These are phyloP conservation scores for Blera fallax DNA, from an alignment of 2,888 invertebrate species.

Conservation along the genomic window DNA sequence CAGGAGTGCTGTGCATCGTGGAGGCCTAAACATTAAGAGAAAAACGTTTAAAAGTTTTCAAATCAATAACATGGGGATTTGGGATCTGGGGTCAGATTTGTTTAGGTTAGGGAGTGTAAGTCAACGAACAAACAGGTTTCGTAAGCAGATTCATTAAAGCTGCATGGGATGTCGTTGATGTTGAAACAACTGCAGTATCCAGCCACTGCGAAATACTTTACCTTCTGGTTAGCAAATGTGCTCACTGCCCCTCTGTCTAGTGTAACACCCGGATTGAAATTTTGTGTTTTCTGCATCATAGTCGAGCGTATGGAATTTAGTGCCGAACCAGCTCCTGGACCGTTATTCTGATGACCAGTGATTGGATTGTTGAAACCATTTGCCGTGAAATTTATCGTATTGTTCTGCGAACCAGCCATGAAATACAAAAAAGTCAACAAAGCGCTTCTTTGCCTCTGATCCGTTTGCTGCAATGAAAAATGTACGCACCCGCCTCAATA, in stretches of 20 bases:
- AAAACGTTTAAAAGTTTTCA: too few species aligned
- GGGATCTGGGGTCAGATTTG: too few species aligned
- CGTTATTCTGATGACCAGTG: slow-evolving; percentile 22
- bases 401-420: slow-evolving; percentile 76
- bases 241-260: neutral
- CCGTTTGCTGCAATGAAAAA: slow-evolving; percentile 82
- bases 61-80: too few species aligned
- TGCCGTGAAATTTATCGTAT: slow-evolving; percentile 38
- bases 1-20: neutral
- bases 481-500: neutral
- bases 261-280: slow-evolving; percentile 20
- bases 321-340: slow-evolving; percentile 64
- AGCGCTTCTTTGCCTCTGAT: slow-evolving; percentile 85
- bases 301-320: slow-evolving; percentile 73
- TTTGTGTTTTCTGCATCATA: slow-evolving; percentile 67
- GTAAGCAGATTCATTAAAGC: too few species aligned
- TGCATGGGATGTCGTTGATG: too few species aligned
- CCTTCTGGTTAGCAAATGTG: slow-evolving; percentile 36
- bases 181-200: too few species aligned
- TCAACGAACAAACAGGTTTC: too few species aligned
- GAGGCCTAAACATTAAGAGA: neutral
- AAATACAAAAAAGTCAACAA: slow-evolving; percentile 83
- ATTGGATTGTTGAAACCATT: slow-evolving; percentile 69
- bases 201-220: neutral
- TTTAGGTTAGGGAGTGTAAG: too few species aligned